These are phyloP conservation scores for Dinomys branickii DNA, from an alignment of 2,113 vertebrate genomes.

Conservation along the genomic window DNA sequence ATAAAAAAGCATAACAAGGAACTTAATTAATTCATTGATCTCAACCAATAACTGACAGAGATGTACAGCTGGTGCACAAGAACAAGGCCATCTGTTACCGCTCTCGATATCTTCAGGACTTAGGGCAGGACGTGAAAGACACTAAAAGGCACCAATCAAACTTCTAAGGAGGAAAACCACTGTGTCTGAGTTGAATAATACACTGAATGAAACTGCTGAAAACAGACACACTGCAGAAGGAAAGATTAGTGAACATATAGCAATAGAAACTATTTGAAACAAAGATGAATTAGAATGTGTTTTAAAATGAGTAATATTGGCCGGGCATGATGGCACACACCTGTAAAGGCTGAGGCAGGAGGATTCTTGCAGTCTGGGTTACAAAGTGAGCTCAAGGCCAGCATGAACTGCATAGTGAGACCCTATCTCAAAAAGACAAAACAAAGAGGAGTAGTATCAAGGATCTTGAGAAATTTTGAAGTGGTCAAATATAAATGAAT, in stretches of 20 bases:
- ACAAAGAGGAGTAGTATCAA: neutral
- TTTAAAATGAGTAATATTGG: neutral
- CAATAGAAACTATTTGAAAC: neutral
- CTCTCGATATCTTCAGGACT: neutral
- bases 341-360: too few species aligned
- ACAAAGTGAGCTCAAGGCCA: too few species aligned
- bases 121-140: neutral
- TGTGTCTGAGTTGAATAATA: neutral
- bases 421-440: too few species aligned
- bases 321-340: too few species aligned
- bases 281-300: neutral
- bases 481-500: neutral
- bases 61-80: neutral
- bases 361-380: too few species aligned
- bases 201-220: neutral
- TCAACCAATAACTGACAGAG: neutral
- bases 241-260: neutral
- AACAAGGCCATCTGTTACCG: neutral
- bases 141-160: neutral
- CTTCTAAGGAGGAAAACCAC: slow-evolving; percentile 18
- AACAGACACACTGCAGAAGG: neutral
- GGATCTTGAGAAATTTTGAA: neutral
- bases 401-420: too few species aligned
- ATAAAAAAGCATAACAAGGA: neutral
- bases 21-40: neutral